Conservation (phyloP, 2,113 vertebrate genomes). For the Notothenia coriiceps region DNA sequence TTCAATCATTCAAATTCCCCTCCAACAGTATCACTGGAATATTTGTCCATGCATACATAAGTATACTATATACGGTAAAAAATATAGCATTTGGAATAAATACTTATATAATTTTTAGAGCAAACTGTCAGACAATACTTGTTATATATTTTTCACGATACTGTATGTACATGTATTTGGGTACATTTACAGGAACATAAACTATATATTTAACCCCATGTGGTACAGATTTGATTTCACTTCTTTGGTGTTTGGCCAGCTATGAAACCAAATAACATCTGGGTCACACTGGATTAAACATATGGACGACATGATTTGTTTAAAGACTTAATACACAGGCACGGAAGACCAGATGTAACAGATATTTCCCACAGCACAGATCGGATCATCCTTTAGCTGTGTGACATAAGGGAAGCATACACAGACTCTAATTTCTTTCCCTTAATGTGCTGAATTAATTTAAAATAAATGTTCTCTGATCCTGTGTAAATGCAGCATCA, state of each 20-base stretch:
- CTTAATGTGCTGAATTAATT: constrained; percentile 5
- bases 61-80: constrained; percentile 81
- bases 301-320: constrained; percentile 33
- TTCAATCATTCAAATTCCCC: constrained; percentile 55
- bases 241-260: constrained; percentile 70
- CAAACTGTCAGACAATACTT: constrained; percentile 79
- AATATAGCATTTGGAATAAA: constrained; percentile 85
- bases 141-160: constrained; percentile 80
- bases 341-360: constrained; percentile 70
- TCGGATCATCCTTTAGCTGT: constrained; percentile 23
- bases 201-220: constrained; percentile 59
- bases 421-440: background rate
- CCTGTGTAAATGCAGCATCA: constrained; percentile 29
- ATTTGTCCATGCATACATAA: constrained; percentile 81
- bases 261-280: constrained; percentile 59
- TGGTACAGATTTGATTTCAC: constrained; percentile 63
- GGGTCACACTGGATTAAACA: constrained; percentile 71
- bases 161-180: constrained; percentile 77
- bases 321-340: constrained; percentile 61
- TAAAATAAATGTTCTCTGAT: constrained; percentile 16
- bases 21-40: constrained; percentile 58
- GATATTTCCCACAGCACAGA: constrained; percentile 39
- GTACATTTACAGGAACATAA: constrained; percentile 69
- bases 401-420: constrained; percentile 18
- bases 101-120: constrained; percentile 77